Percentiles rank a stretch among this genome's conserved stretches.
Evolutionary conservation across 2,113 vertebrate genomes (phyloP).

Genomic region (Silurus asotus): DNA sequence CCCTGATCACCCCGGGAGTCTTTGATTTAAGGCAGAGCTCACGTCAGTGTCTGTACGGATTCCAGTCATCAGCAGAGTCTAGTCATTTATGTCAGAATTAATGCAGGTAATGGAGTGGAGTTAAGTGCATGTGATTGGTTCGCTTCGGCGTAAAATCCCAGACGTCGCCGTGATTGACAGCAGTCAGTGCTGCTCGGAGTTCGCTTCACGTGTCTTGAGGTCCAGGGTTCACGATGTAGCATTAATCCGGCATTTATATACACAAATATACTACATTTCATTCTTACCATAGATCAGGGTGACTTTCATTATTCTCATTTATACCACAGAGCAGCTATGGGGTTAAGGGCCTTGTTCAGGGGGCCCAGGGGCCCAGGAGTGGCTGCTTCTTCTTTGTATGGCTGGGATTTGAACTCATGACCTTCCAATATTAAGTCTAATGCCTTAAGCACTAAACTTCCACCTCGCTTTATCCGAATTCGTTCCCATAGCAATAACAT

Average conservation of each 20-base stretch:
- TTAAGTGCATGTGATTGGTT: not conserved
- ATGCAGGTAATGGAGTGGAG: slow-evolving; percentile 30
- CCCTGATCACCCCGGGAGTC: not conserved
- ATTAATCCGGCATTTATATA: not conserved
- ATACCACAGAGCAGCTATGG: too few relatives aligned
- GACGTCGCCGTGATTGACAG: not conserved
- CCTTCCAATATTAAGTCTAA: too few relatives aligned
- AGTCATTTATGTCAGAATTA: slow-evolving; percentile 16
- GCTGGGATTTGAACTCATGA: too few relatives aligned
- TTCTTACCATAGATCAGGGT: too few relatives aligned
- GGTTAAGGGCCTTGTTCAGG: too few relatives aligned
- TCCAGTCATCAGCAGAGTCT: not conserved
- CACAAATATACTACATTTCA: too few relatives aligned
- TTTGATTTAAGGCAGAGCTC: not conserved
- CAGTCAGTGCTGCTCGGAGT: not conserved
- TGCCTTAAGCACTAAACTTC: too few relatives aligned
- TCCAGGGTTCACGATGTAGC: not conserved
- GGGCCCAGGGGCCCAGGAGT: too few relatives aligned
- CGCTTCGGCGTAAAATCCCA: not conserved
- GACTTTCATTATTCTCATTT: too few relatives aligned
- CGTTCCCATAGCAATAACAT: too few relatives aligned
- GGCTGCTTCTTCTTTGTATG: too few relatives aligned
- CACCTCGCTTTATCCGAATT: too few relatives aligned
- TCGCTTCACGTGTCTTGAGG: not conserved
- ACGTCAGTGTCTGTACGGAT: not conserved